Evolutionary conservation across 2,888 invertebrate genomes (phyloP), one percentile per base, ranked within the genome.

Genomic region (Antheraea yamamai): DNA sequence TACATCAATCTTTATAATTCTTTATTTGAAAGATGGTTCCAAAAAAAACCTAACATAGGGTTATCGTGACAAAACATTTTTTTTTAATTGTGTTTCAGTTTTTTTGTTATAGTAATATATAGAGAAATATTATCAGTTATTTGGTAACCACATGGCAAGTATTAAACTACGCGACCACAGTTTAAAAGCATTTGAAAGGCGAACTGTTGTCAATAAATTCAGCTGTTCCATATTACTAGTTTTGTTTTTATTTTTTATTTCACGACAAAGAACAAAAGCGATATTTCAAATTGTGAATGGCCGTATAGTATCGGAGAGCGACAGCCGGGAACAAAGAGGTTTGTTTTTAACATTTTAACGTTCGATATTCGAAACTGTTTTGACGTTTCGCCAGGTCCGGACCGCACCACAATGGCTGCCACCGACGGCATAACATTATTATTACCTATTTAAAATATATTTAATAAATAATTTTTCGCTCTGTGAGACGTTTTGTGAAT

Each of bases 181-280:
- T 20, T 55, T 55, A 55, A 18, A 55, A 6, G 23, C n/a, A 61
- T 61, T 12, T 61, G n/a, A 23, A 52, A 61, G n/a, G 2, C 12
- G 23, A 61, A 61, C 61, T 23, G n/a, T 30, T 16, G 64, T 30
- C 26, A 66, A 66, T 66, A 66, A 70, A 39, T 70, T 66, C 26
- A 30, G 30, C 64, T 39, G 70, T 20, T 68, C 68, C n/a, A 12
- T 68, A 35, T 68, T 35, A 68, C 68, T 14, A 4, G 30, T 35
- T 68, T 66, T 4, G 20, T 66, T 66, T 66, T 75, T 74, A 39
- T 76, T 73, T 66, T 71, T 73, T 81, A 82, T 79, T 72, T 83
- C 85, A 84, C 84, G 85, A 91, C 91, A 90, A 91, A 90, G 91
- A 91, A 90, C 91, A 89, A 91, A 89, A 88, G 90, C 89, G 74